Evolutionary conservation across 2,888 invertebrate genomes (phyloP), one percentile per base, ranked within the genome.

Genomic region (Erebia aethiops): DNA sequence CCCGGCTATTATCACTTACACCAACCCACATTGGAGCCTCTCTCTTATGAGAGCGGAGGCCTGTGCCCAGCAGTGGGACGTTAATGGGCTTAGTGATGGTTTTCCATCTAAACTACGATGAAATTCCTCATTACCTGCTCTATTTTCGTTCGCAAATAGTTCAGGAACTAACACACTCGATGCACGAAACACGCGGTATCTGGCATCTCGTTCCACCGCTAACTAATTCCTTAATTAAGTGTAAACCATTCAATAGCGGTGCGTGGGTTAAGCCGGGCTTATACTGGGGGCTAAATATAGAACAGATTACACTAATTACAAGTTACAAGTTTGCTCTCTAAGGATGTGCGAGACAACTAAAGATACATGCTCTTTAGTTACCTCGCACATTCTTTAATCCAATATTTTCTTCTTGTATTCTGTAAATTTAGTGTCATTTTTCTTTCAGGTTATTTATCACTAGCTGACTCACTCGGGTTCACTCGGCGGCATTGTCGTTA

Each of bases 191-290:
- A 79, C 78, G 72, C 76, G 65, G 74, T 82, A 83, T 83, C 80
- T 80, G 76, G 78, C 78, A 81, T 82, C 81, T 79, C 78, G 74
- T 72, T 78, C 75, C 80, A 77, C 80, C 77, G 79, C 80, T 79
- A 78, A 82, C 82, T 86, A 86, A 87, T 86, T 85, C 84, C 82
- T 85, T 87, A 87, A 87, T 87, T 87, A 87, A 86, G 85, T 83
- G 84, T 82, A 84, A 85, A 84, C 80, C 79, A 79, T 77, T 82
- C 77, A 74, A 79, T 81, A 78, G 80, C 79, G 78, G 78, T 81
- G 80, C 80, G 80, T 78, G 77, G 74, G 74, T 71, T 73, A 74
- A 72, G 76, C 54, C 71, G 69, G 69, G 62, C 68, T 64, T 58
- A 69, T 72, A 77, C 69, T 70, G 74, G 63, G 70, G n/a, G 60